Conservation (phyloP, 2,113 vertebrate genomes). For the Myrmecobius fasciatus region DNA sequence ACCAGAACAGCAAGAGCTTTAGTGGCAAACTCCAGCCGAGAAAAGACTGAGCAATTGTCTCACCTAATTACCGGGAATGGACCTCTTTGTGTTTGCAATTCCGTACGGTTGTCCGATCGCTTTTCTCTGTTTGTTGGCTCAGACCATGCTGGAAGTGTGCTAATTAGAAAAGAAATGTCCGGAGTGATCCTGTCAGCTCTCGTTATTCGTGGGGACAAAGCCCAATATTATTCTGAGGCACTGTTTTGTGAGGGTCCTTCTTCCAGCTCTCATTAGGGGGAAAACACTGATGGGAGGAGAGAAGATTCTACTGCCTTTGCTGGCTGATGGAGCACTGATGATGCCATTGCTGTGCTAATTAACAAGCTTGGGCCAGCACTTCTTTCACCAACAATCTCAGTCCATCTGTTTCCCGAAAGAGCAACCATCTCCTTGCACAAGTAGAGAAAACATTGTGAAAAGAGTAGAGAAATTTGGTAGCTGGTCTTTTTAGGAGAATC, state of each 20-base stretch:
- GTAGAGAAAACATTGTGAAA: conserved; percentile 40
- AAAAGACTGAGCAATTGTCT: conserved; percentile 96
- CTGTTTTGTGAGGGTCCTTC: conserved; percentile 93
- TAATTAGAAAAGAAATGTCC: conserved; percentile 99
- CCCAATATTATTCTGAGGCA: conserved; percentile 98
- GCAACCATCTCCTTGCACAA: conserved; percentile 55
- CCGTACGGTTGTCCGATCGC: conserved; percentile 96
- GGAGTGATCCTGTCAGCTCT: conserved; percentile 97
- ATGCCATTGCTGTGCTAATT: conserved; percentile 85
- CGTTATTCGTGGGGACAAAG: conserved; percentile 94
- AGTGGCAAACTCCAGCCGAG: conserved; percentile 94
- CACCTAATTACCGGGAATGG: conserved; percentile 94
- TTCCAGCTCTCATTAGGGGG: conserved; percentile 95
- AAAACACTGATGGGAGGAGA: conserved; percentile 83
- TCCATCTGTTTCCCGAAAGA: conserved; percentile 77
- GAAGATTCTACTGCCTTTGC: conserved; percentile 82
- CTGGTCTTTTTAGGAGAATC: conserved; percentile 24
- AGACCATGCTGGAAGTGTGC: conserved; percentile 94
- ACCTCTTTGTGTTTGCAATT: conserved; percentile 95
- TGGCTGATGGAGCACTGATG: conserved; percentile 83
- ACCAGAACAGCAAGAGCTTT: conserved; percentile 89
- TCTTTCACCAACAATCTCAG: conserved; percentile 67
- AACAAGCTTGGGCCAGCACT: conserved; percentile 82
- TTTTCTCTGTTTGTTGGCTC: conserved; percentile 91
- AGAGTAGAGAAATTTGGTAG: conserved; percentile 19